Conservation (phyloP, 1,140 invertebrate species). For the Drosophila kikkawai region DNA sequence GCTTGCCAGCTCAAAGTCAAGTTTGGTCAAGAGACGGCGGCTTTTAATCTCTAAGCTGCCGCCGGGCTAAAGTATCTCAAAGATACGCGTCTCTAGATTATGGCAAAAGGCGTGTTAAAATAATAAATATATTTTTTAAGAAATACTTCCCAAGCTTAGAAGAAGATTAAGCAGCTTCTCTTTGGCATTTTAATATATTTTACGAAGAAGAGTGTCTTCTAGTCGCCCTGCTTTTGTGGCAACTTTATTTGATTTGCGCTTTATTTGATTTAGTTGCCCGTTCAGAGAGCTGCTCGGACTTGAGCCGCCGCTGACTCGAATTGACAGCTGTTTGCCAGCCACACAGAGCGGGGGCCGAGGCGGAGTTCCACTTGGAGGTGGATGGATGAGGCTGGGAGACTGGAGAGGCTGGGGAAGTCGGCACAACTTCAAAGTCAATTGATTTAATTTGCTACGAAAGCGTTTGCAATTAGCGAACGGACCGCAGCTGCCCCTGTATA, state of each 20-base stretch:
- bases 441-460: slow-evolving; percentile 73
- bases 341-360: neutral
- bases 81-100: neutral
- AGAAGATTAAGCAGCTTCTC: no score
- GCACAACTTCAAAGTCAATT: slow-evolving; percentile 69
- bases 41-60: slow-evolving; percentile 43
- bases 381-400: neutral
- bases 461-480: slow-evolving; percentile 67
- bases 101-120: no score
- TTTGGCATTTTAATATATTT: no score
- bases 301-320: slow-evolving; percentile 43
- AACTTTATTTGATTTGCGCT: slow-evolving; percentile 63
- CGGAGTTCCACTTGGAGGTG: neutral
- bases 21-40: slow-evolving; percentile 58
- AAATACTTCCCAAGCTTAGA: neutral
- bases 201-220: neutral
- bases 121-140: neutral
- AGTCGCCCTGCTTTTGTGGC: neutral
- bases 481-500: slow-evolving; percentile 17
- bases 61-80: neutral
- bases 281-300: slow-evolving; percentile 12
- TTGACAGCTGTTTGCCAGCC: slow-evolving; percentile 35
- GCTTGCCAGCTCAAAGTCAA: slow-evolving; percentile 57
- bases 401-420: slow-evolving; percentile 6
- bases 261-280: slow-evolving; percentile 63